phyloP scores from a whole-genome alignment of 1,140 invertebrate species.

The Papilio polytes region DNA sequence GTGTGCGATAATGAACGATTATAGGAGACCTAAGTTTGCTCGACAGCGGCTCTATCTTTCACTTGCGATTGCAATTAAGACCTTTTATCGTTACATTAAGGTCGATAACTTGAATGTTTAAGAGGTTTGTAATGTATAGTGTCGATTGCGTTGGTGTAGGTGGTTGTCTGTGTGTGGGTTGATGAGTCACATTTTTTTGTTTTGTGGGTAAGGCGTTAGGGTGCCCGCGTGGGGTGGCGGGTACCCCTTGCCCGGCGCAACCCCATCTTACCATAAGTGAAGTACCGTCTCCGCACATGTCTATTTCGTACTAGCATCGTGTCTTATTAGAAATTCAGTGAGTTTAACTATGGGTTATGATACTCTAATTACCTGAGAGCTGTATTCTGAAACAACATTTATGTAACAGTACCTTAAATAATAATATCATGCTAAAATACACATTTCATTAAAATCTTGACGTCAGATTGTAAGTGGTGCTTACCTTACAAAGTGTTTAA shows the following conservation, averaged over 20 bases:
- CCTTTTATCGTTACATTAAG: constrained; percentile 68
- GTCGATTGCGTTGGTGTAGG: constrained; percentile 56
- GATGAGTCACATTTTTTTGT: constrained; percentile 84
- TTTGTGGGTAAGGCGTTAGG: constrained; percentile 81
- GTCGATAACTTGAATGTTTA: constrained; percentile 66
- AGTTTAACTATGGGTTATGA: constrained; percentile 33
- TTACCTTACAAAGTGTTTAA: too few species aligned
- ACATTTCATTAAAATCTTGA: too few species aligned
- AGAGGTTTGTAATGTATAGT: constrained; percentile 56
- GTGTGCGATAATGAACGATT: constrained; percentile 83
- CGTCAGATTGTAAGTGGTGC: too few species aligned
- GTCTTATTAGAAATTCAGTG: constrained; percentile 67
- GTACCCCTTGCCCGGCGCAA: constrained; percentile 75
- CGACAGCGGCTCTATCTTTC: constrained; percentile 57
- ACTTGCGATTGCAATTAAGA: constrained; percentile 57
- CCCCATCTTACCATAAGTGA: constrained; percentile 83
- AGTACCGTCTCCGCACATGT: constrained; percentile 81
- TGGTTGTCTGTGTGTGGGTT: constrained; percentile 76
- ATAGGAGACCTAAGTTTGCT: constrained; percentile 71
- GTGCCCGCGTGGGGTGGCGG: constrained; percentile 73
- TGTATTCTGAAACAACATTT: too few species aligned
- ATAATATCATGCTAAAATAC: too few species aligned
- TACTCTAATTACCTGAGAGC: background rate
- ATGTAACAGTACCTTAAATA: too few species aligned
- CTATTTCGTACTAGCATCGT: constrained; percentile 65